Evolutionary conservation across 2,888 invertebrate genomes (phyloP).

Genomic region (Melanargia galathea): DNA sequence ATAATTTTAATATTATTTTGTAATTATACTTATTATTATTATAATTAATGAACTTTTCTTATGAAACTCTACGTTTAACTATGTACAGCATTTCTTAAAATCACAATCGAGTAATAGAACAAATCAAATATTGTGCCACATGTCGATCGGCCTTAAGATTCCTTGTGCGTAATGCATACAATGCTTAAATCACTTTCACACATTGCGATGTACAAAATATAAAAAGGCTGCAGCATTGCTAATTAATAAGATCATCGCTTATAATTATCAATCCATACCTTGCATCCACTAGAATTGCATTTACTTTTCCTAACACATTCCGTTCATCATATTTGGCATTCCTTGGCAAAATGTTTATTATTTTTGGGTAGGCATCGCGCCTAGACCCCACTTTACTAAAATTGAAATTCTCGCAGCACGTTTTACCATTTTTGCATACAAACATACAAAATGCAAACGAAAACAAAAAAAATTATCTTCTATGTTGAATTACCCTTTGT

Average conservation of each 20-base stretch:
- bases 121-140: constrained; percentile 55
- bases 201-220: neutral
- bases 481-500: too few species aligned
- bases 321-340: too few species aligned
- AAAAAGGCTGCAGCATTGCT: neutral
- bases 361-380: too few species aligned
- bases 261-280: too few species aligned
- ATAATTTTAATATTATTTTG: constrained; percentile 37
- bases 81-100: constrained; percentile 43
- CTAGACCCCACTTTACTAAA: too few species aligned
- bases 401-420: too few species aligned
- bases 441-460: too few species aligned
- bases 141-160: constrained; percentile 57
- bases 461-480: too few species aligned
- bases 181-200: constrained; percentile 8
- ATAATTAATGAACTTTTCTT: constrained; percentile 42
- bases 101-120: constrained; percentile 49
- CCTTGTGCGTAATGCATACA: constrained; percentile 56
- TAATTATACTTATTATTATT: constrained; percentile 23
- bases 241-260: neutral
- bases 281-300: too few species aligned
- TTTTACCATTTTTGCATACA: too few species aligned
- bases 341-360: too few species aligned
- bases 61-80: constrained; percentile 34
- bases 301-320: too few species aligned